Conservation (phyloP, 37 sponge, comb jelly and placozoan species). For the Petrosia ficiformis region DNA sequence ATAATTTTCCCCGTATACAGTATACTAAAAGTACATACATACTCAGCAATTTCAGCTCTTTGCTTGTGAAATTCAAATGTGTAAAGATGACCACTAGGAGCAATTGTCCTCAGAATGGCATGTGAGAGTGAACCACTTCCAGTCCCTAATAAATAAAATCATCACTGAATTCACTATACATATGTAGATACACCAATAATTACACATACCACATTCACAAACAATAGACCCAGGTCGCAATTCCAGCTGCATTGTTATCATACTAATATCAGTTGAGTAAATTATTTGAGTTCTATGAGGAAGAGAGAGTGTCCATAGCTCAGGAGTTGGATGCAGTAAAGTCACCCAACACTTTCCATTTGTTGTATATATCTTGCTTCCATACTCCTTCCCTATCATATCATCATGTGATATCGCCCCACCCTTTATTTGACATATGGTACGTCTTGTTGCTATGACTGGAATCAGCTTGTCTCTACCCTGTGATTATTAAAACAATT, state of each 20-base stretch:
- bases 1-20: no score
- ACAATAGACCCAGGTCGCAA: constrained; percentile 86
- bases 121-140: constrained; percentile 97
- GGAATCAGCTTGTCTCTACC: constrained; percentile 58
- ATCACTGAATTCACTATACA: background rate
- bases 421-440: constrained; percentile 69
- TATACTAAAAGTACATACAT: no score
- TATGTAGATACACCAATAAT: background rate
- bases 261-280: constrained; percentile 85
- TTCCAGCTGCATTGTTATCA: constrained; percentile 76
- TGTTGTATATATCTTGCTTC: constrained; percentile 76
- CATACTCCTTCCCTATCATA: constrained; percentile 86
- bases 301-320: constrained; percentile 93
- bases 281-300: constrained; percentile 98
- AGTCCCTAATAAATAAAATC: constrained; percentile 56
- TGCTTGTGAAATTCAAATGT: constrained; percentile 94
- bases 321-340: constrained; percentile 87
- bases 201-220: constrained; percentile 68
- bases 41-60: constrained; percentile 76
- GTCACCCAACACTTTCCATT: constrained; percentile 75
- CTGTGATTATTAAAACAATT: constrained; percentile 11
- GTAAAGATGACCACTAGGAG: constrained; percentile 89
- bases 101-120: constrained; percentile 81
- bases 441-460: constrained; percentile 54
- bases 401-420: constrained; percentile 72